phyloP scores from a whole-genome alignment of 1,140 invertebrate genomes.

The Heliothis virescens region DNA sequence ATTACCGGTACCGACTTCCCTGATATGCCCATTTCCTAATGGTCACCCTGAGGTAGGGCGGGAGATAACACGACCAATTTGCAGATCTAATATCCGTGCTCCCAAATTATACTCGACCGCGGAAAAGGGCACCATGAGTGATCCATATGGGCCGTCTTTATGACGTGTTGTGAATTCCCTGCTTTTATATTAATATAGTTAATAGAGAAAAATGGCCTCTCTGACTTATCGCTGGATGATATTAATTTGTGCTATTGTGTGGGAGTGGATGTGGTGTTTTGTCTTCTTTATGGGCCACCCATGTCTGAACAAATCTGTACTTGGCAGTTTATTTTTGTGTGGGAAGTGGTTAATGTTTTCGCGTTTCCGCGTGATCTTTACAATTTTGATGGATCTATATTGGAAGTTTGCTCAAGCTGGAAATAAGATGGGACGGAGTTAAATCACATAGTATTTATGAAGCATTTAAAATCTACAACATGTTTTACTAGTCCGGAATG shows the following conservation, averaged over 20 bases:
- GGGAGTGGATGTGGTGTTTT: slow-evolving; percentile 26
- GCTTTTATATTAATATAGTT: slow-evolving; percentile 49
- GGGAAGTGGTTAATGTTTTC: neutral
- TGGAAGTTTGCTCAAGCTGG: neutral
- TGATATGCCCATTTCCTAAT: slow-evolving; percentile 29
- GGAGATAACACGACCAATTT: slow-evolving; percentile 76
- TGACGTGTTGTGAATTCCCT: slow-evolving; percentile 54
- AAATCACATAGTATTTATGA: neutral
- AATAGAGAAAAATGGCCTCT: slow-evolving; percentile 47
- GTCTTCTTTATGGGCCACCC: slow-evolving; percentile 16
- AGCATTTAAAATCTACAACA: neutral
- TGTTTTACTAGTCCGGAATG: neutral
- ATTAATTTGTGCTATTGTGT: slow-evolving; percentile 45
- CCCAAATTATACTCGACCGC: slow-evolving; percentile 62
- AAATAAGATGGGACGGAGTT: neutral
- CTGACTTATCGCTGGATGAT: slow-evolving; percentile 33
- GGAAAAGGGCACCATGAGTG: slow-evolving; percentile 53
- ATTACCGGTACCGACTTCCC: slow-evolving; percentile 20
- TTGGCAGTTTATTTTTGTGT: slow-evolving; percentile 8
- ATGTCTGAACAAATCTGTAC: slow-evolving; percentile 3
- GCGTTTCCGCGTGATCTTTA: neutral
- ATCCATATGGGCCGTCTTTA: slow-evolving; percentile 60
- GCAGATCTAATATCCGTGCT: slow-evolving; percentile 77
- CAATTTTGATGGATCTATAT: neutral
- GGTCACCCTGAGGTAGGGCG: slow-evolving; percentile 64